Conservation (phyloP, 2,113 vertebrate species). For the Saccopteryx leptura region DNA sequence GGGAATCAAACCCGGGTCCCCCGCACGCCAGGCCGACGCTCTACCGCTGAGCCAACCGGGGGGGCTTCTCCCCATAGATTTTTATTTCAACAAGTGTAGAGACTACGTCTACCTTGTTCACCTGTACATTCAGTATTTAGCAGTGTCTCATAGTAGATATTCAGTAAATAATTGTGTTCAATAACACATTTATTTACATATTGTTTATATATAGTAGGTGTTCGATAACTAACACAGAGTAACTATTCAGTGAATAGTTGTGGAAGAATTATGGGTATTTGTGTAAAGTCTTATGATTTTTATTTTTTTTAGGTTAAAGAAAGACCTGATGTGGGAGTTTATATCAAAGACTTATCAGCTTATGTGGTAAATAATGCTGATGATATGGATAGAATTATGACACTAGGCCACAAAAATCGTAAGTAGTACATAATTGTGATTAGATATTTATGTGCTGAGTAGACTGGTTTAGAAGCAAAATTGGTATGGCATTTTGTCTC, state of each 20-base stretch:
- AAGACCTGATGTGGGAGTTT: conserved; percentile 98
- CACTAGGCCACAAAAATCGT: conserved; percentile 99
- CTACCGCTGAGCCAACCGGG: too few relatives aligned
- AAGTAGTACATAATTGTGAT: conserved; percentile 80
- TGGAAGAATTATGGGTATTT: not conserved
- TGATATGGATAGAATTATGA: conserved; percentile 99
- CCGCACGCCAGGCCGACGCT: too few relatives aligned
- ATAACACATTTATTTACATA: not conserved
- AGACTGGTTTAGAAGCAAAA: not conserved
- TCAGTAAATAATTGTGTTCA: conserved; percentile 45
- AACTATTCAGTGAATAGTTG: conserved; percentile 37
- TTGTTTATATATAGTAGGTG: not conserved
- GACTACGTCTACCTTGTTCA: not conserved
- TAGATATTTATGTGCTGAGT: not conserved
- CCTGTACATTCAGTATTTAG: not conserved
- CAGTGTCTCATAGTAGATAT: not conserved
- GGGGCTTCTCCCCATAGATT: not conserved
- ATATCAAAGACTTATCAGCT: conserved; percentile 98
- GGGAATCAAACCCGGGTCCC: too few relatives aligned
- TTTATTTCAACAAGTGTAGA: not conserved
- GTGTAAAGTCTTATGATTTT: not conserved
- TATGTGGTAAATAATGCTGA: conserved; percentile 99
- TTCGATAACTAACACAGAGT: not conserved
- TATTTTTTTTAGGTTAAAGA: conserved; percentile 95
- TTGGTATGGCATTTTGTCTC: not conserved